Evolutionary conservation across 2,113 vertebrate genomes (phyloP), one percentile per base, ranked within the genome.

Genomic region (Martes martes): DNA sequence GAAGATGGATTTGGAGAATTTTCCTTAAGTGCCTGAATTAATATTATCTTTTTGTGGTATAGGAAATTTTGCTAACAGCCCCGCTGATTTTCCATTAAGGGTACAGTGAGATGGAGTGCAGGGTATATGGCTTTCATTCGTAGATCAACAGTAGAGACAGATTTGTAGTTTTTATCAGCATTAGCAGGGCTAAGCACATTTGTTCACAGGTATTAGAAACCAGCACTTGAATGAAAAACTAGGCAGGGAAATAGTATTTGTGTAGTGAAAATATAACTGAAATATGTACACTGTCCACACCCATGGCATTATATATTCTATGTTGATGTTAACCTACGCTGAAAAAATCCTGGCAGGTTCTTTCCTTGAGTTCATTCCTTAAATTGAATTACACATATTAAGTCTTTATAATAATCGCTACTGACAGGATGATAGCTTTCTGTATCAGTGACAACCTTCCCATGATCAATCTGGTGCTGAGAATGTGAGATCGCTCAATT

Each of bases 51-150:
- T 96, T 69, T 86, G 91, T 95, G 65, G 88, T 82, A 76, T 96
- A 69, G 16, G 85, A 96, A 80, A 81, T 86, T 82, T 88, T 95
- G 63, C 52, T 61, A 96, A 86, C 52, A 94, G 71, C n/a, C 76
- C 95, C 86, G 89, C 96, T 97, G 96, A 73, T 86, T 98, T 97
- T 65, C 97, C 67, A 93, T 92, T 88, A 93, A 98, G 28, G 24
- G 55, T 87, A 52, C 23, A 67, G n/a, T 24, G 74, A 88, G 81
- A 71, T 24, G 18, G 80, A 82, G 28, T 24, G 6, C 61, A 55
- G 16, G 57, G 85, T 15, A n/a, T 5, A 0, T 14, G 0, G 18
- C 65, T 89, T 93, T 79, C 31, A 16, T 92, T 67, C 31, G 9
- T 16, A 81, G 76, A 92, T 95, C 91, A 79, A 31, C 61, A 82